phyloP scores from a whole-genome alignment of 2,113 vertebrate species.

The Paramormyrops kingsleyae region DNA sequence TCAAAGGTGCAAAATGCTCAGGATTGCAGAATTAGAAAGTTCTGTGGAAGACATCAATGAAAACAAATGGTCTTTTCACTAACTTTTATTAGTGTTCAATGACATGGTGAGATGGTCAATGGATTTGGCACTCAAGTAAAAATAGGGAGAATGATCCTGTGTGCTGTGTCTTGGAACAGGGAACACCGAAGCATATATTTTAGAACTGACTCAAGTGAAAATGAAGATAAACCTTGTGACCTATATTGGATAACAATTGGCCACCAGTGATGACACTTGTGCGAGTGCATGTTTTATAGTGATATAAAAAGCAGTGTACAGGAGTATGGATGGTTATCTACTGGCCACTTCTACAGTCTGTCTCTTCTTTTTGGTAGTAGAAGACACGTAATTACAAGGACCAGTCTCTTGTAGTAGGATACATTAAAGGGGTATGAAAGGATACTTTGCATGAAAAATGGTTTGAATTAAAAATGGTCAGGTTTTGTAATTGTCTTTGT shows the following conservation, averaged over 20 bases:
- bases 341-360: not conserved
- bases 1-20: not conserved
- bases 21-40: not conserved
- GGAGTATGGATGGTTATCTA: not conserved
- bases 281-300: not conserved
- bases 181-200: not conserved
- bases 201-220: not conserved
- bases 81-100: not conserved
- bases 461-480: not conserved
- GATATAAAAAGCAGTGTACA: not conserved
- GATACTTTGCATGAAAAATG: not conserved
- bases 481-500: not conserved
- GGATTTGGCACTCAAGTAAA: not conserved
- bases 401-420: not conserved
- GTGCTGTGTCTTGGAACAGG: not conserved
- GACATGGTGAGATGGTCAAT: not conserved
- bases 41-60: not conserved
- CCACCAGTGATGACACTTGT: not conserved
- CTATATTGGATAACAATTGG: not conserved
- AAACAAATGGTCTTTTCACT: not conserved
- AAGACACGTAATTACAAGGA: not conserved
- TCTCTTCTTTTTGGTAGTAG: not conserved
- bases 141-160: not conserved
- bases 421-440: not conserved
- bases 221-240: conserved; percentile 3